Base-by-base conservation (phyloP, 1,140 invertebrate species). In the Lanistes nyassanus region DNA sequence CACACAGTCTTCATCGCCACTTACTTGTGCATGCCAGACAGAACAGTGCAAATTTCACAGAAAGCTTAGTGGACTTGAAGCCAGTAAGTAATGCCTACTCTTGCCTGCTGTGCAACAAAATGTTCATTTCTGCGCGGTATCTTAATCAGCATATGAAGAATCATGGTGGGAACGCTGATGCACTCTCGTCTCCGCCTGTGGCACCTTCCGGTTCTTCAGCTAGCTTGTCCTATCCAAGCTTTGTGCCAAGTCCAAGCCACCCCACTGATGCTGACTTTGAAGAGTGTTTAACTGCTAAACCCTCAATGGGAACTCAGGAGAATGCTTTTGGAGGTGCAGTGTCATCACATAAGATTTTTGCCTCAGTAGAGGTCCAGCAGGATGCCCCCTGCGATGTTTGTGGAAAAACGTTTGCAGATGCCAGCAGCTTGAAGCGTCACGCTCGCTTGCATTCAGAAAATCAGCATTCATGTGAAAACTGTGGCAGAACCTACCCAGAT, bases 391-490 rank as follows among this genome's bases (percentile, higher is more conserved):
- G 72, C 23, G 60, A 74, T 13, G 60, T 74, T 23, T 74, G 72
- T n/a, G 72, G 72, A 26, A 74, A 74, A 34, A 42, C 53, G 13
- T 74, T 74, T 66, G 37, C 72, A 13, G 60, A 66, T 53, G 51
- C 42, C 21, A 56, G 72, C 29, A 74, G 60, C 60, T n/a, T 74
- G 39, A 74, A 74, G 64, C 72, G 72, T 21, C 72, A 74, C 34
- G 60, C 70, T 21, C 34, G 70, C 23, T 36, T 72, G 55, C 70
- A 72, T 39, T 26, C 70, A 13, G 70, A 62, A n/a, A 55, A 58
- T n/a, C 70, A 72, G 31, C 68, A 70, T 1, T 3, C 55, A 3
- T 74, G 72, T 39, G 62, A 74, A 21, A 64, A 53, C 7, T 74
- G 72, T 31, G 42, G 47, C 42, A 74, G 64, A 58, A 31, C 64